Evolutionary conservation across 2,113 vertebrate genomes (phyloP).

Genomic region (Podiceps cristatus): DNA sequence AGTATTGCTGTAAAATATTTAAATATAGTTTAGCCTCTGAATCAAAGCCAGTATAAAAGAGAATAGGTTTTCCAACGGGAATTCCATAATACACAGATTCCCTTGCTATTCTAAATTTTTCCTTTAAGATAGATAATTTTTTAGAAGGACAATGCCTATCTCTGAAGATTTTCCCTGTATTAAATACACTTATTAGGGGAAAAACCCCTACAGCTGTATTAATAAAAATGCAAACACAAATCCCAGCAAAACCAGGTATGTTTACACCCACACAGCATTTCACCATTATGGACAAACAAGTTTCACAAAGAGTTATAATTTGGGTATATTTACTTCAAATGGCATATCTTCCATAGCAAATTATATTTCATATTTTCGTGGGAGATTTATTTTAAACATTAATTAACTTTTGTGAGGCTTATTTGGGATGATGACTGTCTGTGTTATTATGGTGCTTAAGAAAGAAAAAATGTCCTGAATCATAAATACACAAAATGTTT

Average conservation of each 20-base stretch:
- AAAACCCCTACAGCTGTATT: neutral
- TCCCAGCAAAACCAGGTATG: neutral
- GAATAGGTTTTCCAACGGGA: slow-evolving; percentile 25
- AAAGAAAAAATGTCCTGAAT: neutral
- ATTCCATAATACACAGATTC: neutral
- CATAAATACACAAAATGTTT: neutral
- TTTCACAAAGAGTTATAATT: neutral
- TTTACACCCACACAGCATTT: neutral
- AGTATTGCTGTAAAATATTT: slow-evolving; percentile 18
- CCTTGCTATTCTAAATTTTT: neutral
- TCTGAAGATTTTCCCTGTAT: neutral
- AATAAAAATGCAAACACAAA: neutral
- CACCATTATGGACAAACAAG: neutral
- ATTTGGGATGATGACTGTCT: neutral
- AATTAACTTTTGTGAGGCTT: neutral
- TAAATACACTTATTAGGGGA: neutral
- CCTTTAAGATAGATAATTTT: neutral
- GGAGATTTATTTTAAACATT: neutral
- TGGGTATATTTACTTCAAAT: neutral
- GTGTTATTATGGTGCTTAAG: neutral
- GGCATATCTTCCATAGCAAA: neutral
- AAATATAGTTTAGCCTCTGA: slow-evolving; percentile 32
- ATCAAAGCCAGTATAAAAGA: slow-evolving; percentile 30
- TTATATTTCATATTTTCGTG: neutral
- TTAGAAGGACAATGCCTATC: neutral